Percentiles rank a stretch among this genome's conserved stretches.
These are phyloP conservation scores for Hypsibius dujardini DNA, from an alignment of 1,140 invertebrate genomes.

Conservation along the genomic window DNA sequence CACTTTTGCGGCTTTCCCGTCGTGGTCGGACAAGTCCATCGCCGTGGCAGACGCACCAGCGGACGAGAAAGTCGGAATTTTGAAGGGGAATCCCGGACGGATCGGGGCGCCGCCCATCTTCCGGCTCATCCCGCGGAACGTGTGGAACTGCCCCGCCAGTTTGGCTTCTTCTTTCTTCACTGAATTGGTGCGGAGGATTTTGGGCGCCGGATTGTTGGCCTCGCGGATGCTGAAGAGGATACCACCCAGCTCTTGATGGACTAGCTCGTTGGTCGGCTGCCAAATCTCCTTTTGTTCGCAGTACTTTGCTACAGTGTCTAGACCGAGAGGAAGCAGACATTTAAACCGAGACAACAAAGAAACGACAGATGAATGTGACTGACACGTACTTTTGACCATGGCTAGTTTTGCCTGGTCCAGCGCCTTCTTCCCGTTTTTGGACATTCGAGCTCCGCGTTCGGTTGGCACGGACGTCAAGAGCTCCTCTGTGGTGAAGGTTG, in stretches of 20 bases:
- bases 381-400: constrained; percentile 4
- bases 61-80: not conserved
- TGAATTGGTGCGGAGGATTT: not conserved
- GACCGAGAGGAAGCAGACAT: not conserved
- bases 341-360: no score
- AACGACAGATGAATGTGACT: not conserved
- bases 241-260: constrained; percentile 13
- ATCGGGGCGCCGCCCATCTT: not conserved
- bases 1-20: no score
- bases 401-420: not conserved
- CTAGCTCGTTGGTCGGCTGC: not conserved
- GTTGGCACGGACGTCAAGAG: constrained; percentile 8
- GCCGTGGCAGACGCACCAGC: not conserved
- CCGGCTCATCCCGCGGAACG: not conserved
- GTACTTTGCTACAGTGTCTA: not conserved
- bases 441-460: constrained; percentile 12
- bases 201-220: not conserved
- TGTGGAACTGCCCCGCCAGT: not conserved
- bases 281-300: not conserved
- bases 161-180: not conserved
- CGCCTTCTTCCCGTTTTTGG: constrained; percentile 11
- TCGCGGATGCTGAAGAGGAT: constrained; percentile 15
- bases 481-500: not conserved
- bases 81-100: not conserved
- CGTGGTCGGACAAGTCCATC: not conserved